Conservation (phyloP, 2,888 invertebrate genomes). For the Atrina japonica region DNA sequence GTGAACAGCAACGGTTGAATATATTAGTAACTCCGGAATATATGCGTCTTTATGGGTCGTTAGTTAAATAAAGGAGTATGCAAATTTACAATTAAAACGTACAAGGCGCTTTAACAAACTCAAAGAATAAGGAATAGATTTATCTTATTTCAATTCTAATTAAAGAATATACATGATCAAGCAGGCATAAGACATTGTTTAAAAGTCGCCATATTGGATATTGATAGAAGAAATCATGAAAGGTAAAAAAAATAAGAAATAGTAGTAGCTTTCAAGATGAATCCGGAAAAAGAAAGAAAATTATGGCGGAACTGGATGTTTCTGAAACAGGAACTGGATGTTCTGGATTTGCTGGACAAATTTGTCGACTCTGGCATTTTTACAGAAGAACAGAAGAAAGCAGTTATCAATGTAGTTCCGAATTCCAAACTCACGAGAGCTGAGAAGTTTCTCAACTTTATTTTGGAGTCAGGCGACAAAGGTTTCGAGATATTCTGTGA, state of each 20-base stretch:
- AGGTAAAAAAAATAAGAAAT: constrained; percentile 8
- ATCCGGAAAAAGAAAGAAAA: constrained; percentile 48
- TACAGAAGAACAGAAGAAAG: constrained; percentile 34
- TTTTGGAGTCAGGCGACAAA: constrained; percentile 54
- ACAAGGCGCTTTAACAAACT: too few relatives aligned
- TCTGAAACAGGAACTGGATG: constrained; percentile 55
- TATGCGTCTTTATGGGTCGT: not conserved
- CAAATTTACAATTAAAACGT: too few relatives aligned
- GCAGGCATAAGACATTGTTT: too few relatives aligned
- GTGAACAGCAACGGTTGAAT: too few relatives aligned
- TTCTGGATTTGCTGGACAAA: constrained; percentile 47
- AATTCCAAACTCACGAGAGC: constrained; percentile 48
- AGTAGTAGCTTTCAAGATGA: constrained; percentile 16
- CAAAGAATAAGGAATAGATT: too few relatives aligned
- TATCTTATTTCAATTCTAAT: too few relatives aligned
- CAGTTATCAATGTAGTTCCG: constrained; percentile 46
- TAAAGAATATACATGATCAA: too few relatives aligned
- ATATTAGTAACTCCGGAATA: not conserved
- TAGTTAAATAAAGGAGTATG: not conserved
- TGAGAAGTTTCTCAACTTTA: constrained; percentile 53
- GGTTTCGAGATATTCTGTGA: constrained; percentile 55
- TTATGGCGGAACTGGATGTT: constrained; percentile 55
- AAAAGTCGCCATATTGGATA: constrained; percentile 13
- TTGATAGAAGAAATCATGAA: constrained; percentile 4
- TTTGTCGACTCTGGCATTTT: constrained; percentile 54